Evolutionary conservation across 1,140 invertebrate genomes (phyloP), one percentile per base, ranked within the genome.

Genomic region (Trichoplusia ni): DNA sequence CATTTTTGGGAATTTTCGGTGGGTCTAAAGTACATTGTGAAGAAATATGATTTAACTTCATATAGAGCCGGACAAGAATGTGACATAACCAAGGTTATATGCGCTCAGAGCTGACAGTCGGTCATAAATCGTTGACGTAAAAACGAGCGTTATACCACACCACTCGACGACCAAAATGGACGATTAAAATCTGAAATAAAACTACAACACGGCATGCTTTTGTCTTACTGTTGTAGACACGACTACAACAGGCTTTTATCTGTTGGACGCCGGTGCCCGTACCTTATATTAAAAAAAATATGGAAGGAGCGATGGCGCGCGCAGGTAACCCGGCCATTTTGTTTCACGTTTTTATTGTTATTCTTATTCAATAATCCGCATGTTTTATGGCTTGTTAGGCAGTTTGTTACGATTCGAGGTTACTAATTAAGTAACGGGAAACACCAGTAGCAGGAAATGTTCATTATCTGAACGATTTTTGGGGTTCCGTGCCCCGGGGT

Each of bases 221-320:
- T 88, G 82, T 88, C 76, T 88, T 83, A 84, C 78, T 80, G 81
- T 78, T 86, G 85, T 88, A n/a, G n/a, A n/a, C n/a, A n/a, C n/a
- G n/a, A n/a, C 81, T 86, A 85, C 85, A 82, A 88, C 75, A 79
- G 71, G 77, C 79, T 80, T 81, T 82, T 84, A 82, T 86, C 75
- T 79, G 61, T 69, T 72, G 69, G 65, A 75, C 71, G 73, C 73
- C 69, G 70, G 54, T 67, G 67, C 73, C 71, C 67, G 74, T 69
- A 64, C 71, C 68, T 64, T 65, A 73, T 64, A 74, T 53, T 54
- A 59, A 67, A 78, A 80, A 73, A 75, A 81, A 71, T 68, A 61
- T 60, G n/a, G 42, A 79, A 81, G 71, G 70, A 71, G 74, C 67
- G 73, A 72, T 78, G 77, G 75, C 78, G 77, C 75, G 75, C 81